phyloP scores from a whole-genome alignment of 2,888 invertebrate genomes.

The Hedya salicella region DNA sequence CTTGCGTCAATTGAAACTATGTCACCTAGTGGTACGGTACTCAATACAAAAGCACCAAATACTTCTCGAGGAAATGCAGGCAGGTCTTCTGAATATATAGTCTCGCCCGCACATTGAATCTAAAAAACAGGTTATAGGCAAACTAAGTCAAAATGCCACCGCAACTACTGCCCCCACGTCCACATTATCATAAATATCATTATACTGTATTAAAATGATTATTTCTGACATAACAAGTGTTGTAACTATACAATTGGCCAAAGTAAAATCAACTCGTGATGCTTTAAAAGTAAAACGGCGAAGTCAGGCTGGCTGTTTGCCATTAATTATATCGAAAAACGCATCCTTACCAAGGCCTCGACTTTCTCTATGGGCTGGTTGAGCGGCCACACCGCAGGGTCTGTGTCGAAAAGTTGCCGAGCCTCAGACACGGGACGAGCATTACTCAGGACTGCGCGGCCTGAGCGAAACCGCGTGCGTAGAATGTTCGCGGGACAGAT shows the following conservation, averaged over 20 bases:
- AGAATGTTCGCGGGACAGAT: slow-evolving; percentile 74
- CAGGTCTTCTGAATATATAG: slow-evolving; percentile 87
- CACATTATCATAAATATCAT: too few species aligned
- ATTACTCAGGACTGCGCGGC: slow-evolving; percentile 66
- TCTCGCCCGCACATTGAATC: slow-evolving; percentile 88
- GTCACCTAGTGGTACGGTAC: slow-evolving; percentile 81
- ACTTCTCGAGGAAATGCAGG: slow-evolving; percentile 85
- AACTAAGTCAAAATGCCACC: too few species aligned
- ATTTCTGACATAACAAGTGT: too few species aligned
- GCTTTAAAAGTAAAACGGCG: too few species aligned
- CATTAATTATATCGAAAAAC: not conserved
- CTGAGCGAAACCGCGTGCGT: slow-evolving; percentile 72
- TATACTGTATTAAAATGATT: too few species aligned
- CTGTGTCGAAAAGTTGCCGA: slow-evolving; percentile 85
- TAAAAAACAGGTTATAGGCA: slow-evolving; percentile 40
- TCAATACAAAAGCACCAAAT: slow-evolving; percentile 87
- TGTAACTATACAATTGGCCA: too few species aligned
- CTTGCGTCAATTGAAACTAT: slow-evolving; percentile 85
- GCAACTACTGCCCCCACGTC: too few species aligned
- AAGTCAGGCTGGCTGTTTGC: too few species aligned
- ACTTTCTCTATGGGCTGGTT: slow-evolving; percentile 87
- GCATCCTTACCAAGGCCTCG: slow-evolving; percentile 73
- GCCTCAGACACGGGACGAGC: slow-evolving; percentile 84
- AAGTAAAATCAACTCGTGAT: too few species aligned
- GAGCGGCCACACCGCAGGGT: slow-evolving; percentile 86